A percentile compares a stretch with the other conserved stretches of the same genome.
phyloP scores from a whole-genome alignment of 1,140 invertebrate species.

The Gryllus bimaculatus region DNA sequence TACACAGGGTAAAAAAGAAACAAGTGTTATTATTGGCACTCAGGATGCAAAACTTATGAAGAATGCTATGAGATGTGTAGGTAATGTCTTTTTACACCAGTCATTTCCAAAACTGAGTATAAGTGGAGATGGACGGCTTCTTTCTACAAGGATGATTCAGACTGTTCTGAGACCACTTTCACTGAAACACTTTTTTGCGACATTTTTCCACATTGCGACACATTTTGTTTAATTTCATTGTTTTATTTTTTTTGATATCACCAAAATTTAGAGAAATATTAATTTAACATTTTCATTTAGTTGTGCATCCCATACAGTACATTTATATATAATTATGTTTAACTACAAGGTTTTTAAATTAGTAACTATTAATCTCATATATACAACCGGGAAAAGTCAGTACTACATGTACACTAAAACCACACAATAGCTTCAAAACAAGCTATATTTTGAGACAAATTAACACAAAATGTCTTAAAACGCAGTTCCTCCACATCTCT shows the following conservation, averaged over 20 bases:
- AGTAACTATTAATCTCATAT: constrained; percentile 2
- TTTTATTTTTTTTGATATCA: no score
- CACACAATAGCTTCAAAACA: constrained; percentile 4
- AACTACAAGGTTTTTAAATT: neutral
- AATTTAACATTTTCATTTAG: neutral
- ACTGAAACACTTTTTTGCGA: no score
- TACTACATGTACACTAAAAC: neutral
- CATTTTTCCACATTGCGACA: no score
- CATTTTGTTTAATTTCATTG: no score
- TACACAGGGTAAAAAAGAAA: neutral
- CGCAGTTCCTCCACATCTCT: neutral
- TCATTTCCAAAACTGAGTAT: neutral
- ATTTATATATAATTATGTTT: neutral
- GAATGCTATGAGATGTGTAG: no score
- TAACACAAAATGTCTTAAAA: neutral
- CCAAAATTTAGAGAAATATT: no score
- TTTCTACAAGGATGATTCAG: neutral
- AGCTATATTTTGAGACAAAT: neutral
- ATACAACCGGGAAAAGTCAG: neutral
- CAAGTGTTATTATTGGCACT: neutral
- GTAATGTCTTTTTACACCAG: no score
- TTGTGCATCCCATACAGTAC: neutral
- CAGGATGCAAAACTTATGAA: neutral
- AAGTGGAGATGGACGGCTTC: neutral
- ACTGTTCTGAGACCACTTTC: no score